Evolutionary conservation across 2,888 invertebrate species (phyloP).

Genomic region (Scaptomyza parva): DNA sequence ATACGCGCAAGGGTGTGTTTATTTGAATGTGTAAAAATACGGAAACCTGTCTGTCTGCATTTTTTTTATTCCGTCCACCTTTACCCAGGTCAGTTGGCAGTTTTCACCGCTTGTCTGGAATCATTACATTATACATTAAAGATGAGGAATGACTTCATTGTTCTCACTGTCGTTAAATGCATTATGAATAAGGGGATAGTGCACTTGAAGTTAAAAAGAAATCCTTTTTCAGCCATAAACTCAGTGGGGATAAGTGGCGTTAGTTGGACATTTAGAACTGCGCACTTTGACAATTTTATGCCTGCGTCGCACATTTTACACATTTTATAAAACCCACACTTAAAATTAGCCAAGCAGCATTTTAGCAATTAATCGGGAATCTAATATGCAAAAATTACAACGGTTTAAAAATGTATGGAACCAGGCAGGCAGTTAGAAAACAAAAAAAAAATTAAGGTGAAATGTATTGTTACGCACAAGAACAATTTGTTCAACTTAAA

Average conservation of each 20-base stretch:
- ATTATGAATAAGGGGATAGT: too few relatives aligned
- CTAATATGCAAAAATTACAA: not conserved
- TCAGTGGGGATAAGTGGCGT: not conserved
- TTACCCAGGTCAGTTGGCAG: not conserved
- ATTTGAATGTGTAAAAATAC: not conserved
- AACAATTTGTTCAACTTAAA: not conserved
- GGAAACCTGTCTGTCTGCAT: not conserved
- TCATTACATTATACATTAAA: not conserved
- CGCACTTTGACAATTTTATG: not conserved
- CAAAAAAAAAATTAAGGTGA: too few relatives aligned
- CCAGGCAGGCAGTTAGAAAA: not conserved
- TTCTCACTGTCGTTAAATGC: not conserved
- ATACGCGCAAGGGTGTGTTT: not conserved
- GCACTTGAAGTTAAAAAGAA: too few relatives aligned
- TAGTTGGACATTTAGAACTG: not conserved
- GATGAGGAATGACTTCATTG: not conserved
- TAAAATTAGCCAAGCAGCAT: not conserved
- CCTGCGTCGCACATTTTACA: too few relatives aligned
- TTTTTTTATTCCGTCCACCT: not conserved
- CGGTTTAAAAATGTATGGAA: not conserved
- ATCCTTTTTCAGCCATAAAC: too few relatives aligned
- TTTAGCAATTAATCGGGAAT: not conserved
- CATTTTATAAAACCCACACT: not conserved
- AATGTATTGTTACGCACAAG: not conserved
- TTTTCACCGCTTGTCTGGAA: not conserved